Percentiles rank a stretch among this genome's conserved stretches.
phyloP scores from a whole-genome alignment of 2,113 vertebrate genomes.

The Helogale parvula region DNA sequence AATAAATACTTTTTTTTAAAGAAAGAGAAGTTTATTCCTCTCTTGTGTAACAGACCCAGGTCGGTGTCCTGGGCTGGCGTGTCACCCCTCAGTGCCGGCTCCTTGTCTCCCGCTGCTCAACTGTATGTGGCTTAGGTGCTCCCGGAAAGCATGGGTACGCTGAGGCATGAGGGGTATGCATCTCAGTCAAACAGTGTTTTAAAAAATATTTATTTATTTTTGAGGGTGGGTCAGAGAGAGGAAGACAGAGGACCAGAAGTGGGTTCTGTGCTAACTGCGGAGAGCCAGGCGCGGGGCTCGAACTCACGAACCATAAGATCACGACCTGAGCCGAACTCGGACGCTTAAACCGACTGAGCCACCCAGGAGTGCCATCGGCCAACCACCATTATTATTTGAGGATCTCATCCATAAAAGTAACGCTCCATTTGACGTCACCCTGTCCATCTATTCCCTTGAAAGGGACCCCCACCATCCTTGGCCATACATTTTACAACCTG shows the following conservation, averaged over 20 bases:
- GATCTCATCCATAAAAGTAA: not conserved
- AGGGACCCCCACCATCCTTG: not conserved
- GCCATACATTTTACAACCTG: not conserved
- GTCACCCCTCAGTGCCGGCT: accelerated
- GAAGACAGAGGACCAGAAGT: too few relatives aligned
- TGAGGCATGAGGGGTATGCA: not conserved
- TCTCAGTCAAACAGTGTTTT: not conserved
- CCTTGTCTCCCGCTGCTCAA: not conserved
- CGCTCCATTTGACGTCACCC: not conserved
- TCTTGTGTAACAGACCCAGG: not conserved
- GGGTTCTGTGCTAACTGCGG: too few relatives aligned
- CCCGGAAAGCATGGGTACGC: not conserved
- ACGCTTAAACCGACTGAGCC: too few relatives aligned
- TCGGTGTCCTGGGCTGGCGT: not conserved
- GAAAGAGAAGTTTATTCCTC: not conserved
- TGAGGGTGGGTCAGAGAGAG: too few relatives aligned
- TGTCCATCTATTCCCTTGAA: not conserved
- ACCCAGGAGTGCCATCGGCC: not conserved
- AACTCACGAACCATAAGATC: too few relatives aligned
- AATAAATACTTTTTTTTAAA: too few relatives aligned
- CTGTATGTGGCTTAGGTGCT: not conserved
- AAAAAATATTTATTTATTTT: too few relatives aligned
- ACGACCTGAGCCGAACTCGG: too few relatives aligned
- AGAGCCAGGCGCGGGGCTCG: too few relatives aligned
- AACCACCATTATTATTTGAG: not conserved